Base-by-base conservation (phyloP, 2,113 vertebrate genomes). In the Gopherus evgoodei region DNA sequence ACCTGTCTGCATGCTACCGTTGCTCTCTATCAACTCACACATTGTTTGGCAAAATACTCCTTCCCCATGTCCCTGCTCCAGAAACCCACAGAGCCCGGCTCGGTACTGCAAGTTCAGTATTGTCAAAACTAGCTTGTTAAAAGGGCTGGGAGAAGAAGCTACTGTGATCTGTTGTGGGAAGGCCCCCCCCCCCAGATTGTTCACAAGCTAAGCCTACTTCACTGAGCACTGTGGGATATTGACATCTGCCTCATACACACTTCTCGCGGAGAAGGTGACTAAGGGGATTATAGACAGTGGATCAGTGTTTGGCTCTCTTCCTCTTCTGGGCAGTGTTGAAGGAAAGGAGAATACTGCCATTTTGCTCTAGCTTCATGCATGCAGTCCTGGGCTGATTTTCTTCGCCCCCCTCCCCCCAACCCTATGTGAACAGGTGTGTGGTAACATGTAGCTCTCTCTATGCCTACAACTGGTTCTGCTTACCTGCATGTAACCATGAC, bases 121-220 rank as follows among this genome's bases (percentile, higher is more conserved):
- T 13, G 29, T 65, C 38, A 62, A 2, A 0, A 4, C 19, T 38
- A 1, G 0, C 14, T 42, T 12, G 35, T 84, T 57, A n/a, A 79
- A 59, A 24, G 29, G 22, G n/a, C 25, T 88, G 81, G 31, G 59
- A 3, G 2, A 0, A 2, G 4, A 87, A 65, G 25, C 29, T 75
- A 12, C 35, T 69, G 84, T 11, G 8, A 72, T 35, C 19, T 49
- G 57, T 38, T 62, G 31, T 11, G 31, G 1, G 2, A 83, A 35
- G 59, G 38, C 81, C 72, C 1, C 49, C 0, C 0, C 69, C 5
- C 27, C 78, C 1, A 0, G 53, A 42, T 29, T 22, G 50, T 76
- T 25, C 24, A 2, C 1, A 19, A 62, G 29, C 29, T 1, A 0
- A 1, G 6, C 35, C 27, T 16, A 42, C 85, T 56, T 35, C 21